Percentiles rank a stretch among this genome's conserved stretches.
phyloP scores from a whole-genome alignment of 2,797 vertebrate species.

The Cygnus olor region DNA sequence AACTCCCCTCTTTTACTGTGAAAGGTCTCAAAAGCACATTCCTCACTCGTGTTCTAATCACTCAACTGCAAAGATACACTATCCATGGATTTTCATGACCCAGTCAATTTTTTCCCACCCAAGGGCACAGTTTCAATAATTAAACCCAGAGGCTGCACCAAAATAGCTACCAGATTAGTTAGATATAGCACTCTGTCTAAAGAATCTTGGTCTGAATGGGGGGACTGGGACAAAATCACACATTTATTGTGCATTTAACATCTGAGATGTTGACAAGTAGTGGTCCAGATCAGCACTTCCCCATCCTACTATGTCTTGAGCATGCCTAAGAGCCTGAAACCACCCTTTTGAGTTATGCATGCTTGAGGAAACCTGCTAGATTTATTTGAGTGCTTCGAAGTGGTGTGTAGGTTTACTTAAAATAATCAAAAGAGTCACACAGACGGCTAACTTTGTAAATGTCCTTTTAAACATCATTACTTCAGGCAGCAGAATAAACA shows the following conservation, averaged over 20 bases:
- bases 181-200: neutral
- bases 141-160: neutral
- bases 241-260: neutral
- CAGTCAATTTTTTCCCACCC: neutral
- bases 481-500: neutral
- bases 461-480: neutral
- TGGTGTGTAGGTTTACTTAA: neutral
- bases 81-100: neutral
- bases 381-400: neutral
- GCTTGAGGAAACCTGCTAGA: neutral
- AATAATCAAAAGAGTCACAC: neutral
- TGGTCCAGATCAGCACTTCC: neutral
- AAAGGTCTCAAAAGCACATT: neutral
- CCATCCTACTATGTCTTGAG: neutral
- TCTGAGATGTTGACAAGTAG: neutral
- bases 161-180: neutral
- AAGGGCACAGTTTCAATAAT: neutral
- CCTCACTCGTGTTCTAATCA: neutral
- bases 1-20: neutral
- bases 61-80: neutral
- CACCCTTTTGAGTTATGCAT: neutral
- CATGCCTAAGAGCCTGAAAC: neutral
- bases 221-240: neutral
- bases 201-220: neutral
- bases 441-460: neutral